Evolutionary conservation across 2,888 invertebrate species (phyloP).

Genomic region (Eristalis arbustorum): DNA sequence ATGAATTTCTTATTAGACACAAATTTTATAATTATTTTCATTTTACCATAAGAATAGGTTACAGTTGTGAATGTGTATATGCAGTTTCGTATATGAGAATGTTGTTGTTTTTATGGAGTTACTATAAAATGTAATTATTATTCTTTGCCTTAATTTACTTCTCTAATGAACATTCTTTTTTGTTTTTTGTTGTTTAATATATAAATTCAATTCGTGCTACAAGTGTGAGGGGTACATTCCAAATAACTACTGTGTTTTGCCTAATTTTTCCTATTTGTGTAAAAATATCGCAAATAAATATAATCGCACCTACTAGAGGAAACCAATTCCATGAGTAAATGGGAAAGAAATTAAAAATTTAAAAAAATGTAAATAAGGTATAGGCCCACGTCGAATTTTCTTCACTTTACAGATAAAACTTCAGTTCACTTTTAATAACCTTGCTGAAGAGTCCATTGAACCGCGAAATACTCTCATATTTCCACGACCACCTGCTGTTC

Average conservation of each 20-base stretch:
- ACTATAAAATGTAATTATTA: conserved; percentile 36
- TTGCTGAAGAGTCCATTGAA: neutral
- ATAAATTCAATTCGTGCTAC: conserved; percentile 45
- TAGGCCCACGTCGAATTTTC: too few species aligned
- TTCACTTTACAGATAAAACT: neutral
- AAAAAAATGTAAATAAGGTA: too few species aligned
- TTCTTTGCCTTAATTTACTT: conserved; percentile 53
- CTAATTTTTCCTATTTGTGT: neutral
- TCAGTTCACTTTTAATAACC: neutral
- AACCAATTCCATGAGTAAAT: too few species aligned
- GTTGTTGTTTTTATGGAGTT: conserved; percentile 15
- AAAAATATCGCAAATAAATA: neutral
- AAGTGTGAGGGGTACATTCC: conserved; percentile 28
- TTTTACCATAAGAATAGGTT: conserved; percentile 63
- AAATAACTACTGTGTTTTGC: conserved; percentile 30
- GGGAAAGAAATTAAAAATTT: too few species aligned
- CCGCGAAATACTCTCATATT: neutral
- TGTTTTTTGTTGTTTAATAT: neutral
- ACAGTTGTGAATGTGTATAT: conserved; percentile 54
- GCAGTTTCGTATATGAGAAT: conserved; percentile 46
- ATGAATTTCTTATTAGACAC: conserved; percentile 43
- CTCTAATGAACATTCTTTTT: conserved; percentile 26
- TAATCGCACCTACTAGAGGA: neutral
- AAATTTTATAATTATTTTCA: conserved; percentile 55
- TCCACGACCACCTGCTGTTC: neutral